phyloP scores from a whole-genome alignment of 2,797 vertebrate genomes.

The Poeciliopsis infans region DNA sequence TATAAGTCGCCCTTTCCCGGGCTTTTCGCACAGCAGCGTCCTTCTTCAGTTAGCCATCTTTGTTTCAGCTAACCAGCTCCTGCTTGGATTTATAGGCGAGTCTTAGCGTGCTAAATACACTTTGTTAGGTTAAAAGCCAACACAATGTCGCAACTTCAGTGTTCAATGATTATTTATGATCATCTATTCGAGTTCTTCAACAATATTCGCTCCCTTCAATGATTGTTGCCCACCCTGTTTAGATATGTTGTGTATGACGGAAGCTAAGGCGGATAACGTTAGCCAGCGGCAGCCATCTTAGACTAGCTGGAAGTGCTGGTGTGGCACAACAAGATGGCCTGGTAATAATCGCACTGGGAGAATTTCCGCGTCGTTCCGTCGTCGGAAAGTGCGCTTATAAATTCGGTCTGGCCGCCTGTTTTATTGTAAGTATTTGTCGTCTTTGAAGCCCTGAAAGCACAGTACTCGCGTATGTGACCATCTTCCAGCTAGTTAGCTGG shows the following conservation, averaged over 20 bases:
- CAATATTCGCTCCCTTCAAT: accelerated
- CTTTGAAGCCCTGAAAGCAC: accelerated
- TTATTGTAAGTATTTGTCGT: conserved; percentile 22
- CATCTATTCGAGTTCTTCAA: accelerated
- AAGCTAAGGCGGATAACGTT: conserved; percentile 72
- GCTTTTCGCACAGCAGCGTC: conserved; percentile 64
- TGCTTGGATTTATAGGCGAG: conserved; percentile 34
- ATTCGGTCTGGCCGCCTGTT: background rate
- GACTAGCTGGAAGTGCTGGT: conserved; percentile 78
- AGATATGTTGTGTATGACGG: conserved; percentile 74
- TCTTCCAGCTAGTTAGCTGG: conserved; percentile 82
- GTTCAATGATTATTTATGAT: accelerated
- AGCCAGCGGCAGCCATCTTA: conserved; percentile 86
- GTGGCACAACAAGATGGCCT: conserved; percentile 82
- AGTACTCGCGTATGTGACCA: conserved; percentile 19
- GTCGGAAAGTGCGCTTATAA: conserved; percentile 4
- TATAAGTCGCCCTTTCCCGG: conserved; percentile 72
- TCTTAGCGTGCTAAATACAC: conserved; percentile 59
- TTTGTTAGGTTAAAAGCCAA: background rate
- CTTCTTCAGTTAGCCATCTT: conserved; percentile 73
- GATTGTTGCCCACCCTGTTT: conserved; percentile 24
- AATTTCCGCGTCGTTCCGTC: conserved; percentile 57
- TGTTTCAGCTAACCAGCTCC: conserved; percentile 67
- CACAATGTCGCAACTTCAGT: too few relatives aligned
- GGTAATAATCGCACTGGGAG: conserved; percentile 64